Evolutionary conservation across 2,888 invertebrate species (phyloP).

Genomic region (Drosophila flavopinicola): DNA sequence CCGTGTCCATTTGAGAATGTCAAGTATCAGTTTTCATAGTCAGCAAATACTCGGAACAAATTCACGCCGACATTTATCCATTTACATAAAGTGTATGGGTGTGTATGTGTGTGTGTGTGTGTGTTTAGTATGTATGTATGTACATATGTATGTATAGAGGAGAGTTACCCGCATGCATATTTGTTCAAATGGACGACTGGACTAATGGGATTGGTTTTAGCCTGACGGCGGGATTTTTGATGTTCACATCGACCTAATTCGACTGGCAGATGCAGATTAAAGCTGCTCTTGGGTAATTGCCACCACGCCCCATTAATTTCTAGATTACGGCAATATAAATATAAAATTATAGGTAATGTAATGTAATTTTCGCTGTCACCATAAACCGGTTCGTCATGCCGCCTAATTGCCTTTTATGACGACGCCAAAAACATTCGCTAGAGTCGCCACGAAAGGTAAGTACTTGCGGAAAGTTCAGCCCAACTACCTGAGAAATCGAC

Average conservation of each 20-base stretch:
- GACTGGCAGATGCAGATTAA: not conserved
- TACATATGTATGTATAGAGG: not conserved
- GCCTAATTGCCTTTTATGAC: constrained; percentile 67
- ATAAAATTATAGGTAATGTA: constrained; percentile 44
- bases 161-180: constrained; percentile 11
- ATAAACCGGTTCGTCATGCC: constrained; percentile 64
- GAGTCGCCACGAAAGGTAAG: not conserved
- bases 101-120: not conserved
- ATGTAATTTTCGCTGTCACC: constrained; percentile 60
- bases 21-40: constrained; percentile 66
- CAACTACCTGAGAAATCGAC: constrained; percentile 59
- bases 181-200: constrained; percentile 8
- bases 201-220: constrained; percentile 32
- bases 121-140: not conserved
- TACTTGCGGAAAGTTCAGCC: constrained; percentile 14
- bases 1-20: constrained; percentile 16
- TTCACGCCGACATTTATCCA: constrained; percentile 22
- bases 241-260: constrained; percentile 15
- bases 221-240: constrained; percentile 4
- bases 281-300: constrained; percentile 55
- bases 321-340: constrained; percentile 29
- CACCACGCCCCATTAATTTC: constrained; percentile 66
- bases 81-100: not conserved
- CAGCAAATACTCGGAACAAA: constrained; percentile 55
- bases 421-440: constrained; percentile 62